Evolutionary conservation across 2,797 vertebrate genomes (phyloP), one percentile per base, ranked within the genome.

Genomic region (Mareca penelope): DNA sequence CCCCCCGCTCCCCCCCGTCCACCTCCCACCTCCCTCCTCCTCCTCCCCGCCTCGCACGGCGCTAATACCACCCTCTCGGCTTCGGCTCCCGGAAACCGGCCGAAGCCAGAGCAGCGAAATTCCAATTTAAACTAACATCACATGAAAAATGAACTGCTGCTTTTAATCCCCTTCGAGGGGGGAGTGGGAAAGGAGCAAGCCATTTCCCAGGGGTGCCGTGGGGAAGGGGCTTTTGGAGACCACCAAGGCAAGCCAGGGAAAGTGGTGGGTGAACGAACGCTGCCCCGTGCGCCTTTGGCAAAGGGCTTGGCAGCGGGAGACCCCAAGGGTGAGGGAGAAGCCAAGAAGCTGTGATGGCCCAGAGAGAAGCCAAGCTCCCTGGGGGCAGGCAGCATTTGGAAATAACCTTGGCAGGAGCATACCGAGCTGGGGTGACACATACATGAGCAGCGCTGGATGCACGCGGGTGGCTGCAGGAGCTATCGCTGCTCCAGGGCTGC

Each of bases 61-160:
- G 0, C 39, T 95, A 91, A 95, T 94, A 79, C 91, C 93, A 88
- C 69, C 88, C 83, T 85, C 75, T 85, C 71, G 0, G 64, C 94
- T 92, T 64, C 3, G 3, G 63, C 89, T 94, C 89, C 92, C 67
- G 56, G 95, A 95, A 97, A 96, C 85, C 33, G 13, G 67, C 80
- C 23, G 0, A 91, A 94, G 59, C 48, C 89, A 70, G 89, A 87
- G 88, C 91, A 75, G 80, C 0, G 13, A 95, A 92, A 96, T 96
- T 92, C 95, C 91, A 55, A 84, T 91, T 97, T 96, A 82, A 93
- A 85, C 80, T 88, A 88, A 91, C 88, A 93, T 93, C 93, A 84
- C 89, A 94, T 96, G 94, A 95, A 96, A 97, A 95, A 91, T 63
- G 70, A 95, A 95, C 92, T 88, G 95, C 77, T 91, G 90, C 70